These are phyloP conservation scores for Crotalus adamanteus DNA, from an alignment of 2,797 vertebrate species.

Conservation along the genomic window DNA sequence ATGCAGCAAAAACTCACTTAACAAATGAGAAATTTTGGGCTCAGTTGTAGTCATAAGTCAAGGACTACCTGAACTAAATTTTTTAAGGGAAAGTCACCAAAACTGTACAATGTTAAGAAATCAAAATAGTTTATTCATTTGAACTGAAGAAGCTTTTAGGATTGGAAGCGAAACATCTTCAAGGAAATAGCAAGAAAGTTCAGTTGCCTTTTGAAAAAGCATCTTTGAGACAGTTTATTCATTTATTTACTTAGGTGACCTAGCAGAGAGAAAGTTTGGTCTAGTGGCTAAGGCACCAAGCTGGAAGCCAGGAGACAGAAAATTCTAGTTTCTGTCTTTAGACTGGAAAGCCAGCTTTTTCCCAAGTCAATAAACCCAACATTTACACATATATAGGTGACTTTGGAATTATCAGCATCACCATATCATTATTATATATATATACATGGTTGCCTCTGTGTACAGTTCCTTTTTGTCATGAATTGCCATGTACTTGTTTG, in stretches of 20 bases:
- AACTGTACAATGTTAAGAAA: background rate
- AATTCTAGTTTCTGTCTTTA: background rate
- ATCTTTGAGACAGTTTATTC: too few relatives aligned
- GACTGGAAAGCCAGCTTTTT: background rate
- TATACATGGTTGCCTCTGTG: background rate
- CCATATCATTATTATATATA: background rate
- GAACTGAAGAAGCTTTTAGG: too few relatives aligned
- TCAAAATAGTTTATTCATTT: background rate
- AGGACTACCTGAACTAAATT: background rate
- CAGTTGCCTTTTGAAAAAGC: too few relatives aligned
- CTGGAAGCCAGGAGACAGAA: background rate
- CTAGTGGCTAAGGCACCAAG: background rate
- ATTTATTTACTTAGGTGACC: background rate
- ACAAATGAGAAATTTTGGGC: too few relatives aligned
- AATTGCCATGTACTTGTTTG: background rate
- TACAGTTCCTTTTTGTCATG: background rate
- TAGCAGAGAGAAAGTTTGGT: background rate
- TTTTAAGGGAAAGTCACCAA: background rate
- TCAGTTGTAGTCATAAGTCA: too few relatives aligned
- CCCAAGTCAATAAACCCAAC: background rate
- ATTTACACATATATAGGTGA: background rate
- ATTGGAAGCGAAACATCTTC: background rate
- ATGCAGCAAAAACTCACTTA: too few relatives aligned
- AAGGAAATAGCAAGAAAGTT: too few relatives aligned
- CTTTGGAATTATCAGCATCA: background rate